A percentile compares a stretch with the other conserved stretches of the same genome.
These are phyloP conservation scores for Toxonevra muliebris DNA, from an alignment of 2,888 invertebrate species.

Conservation along the genomic window DNA sequence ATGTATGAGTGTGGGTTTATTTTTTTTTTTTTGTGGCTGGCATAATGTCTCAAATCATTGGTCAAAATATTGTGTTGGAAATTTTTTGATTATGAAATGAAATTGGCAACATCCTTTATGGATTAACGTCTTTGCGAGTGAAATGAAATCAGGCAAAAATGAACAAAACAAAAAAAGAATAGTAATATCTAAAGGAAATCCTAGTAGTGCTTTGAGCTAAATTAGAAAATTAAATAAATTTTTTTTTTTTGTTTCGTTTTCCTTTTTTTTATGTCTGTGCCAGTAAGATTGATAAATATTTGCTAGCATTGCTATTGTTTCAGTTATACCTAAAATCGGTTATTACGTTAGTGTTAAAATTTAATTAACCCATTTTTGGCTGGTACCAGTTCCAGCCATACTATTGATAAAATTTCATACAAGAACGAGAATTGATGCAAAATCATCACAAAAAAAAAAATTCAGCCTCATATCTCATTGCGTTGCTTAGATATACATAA, in stretches of 20 bases:
- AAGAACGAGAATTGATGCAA: too few relatives aligned
- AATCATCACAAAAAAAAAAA: too few relatives aligned
- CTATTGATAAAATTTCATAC: too few relatives aligned
- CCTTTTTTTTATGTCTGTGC: constrained; percentile 1
- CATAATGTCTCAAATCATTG: constrained; percentile 11
- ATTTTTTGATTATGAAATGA: constrained; percentile 16
- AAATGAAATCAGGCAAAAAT: constrained; percentile 7
- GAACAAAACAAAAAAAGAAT: constrained; percentile 1
- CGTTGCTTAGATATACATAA: too few relatives aligned
- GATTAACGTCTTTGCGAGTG: not conserved
- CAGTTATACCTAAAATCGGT: too few relatives aligned
- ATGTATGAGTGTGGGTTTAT: constrained; percentile 15
- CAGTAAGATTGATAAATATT: too few relatives aligned
- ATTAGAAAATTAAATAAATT: not conserved
- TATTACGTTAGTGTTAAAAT: too few relatives aligned
- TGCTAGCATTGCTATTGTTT: too few relatives aligned
- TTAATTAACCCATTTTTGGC: too few relatives aligned
- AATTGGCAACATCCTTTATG: constrained; percentile 14
- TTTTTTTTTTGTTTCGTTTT: constrained; percentile 11
- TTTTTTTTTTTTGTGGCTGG: not conserved
- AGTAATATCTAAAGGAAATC: not conserved
- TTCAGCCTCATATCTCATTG: too few relatives aligned
- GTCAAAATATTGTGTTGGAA: not conserved
- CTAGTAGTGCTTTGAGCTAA: not conserved
- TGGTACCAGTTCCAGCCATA: not conserved